These are phyloP conservation scores for Galeopsomyia nigrocyanea DNA, from an alignment of 2,888 invertebrate species.

Conservation along the genomic window DNA sequence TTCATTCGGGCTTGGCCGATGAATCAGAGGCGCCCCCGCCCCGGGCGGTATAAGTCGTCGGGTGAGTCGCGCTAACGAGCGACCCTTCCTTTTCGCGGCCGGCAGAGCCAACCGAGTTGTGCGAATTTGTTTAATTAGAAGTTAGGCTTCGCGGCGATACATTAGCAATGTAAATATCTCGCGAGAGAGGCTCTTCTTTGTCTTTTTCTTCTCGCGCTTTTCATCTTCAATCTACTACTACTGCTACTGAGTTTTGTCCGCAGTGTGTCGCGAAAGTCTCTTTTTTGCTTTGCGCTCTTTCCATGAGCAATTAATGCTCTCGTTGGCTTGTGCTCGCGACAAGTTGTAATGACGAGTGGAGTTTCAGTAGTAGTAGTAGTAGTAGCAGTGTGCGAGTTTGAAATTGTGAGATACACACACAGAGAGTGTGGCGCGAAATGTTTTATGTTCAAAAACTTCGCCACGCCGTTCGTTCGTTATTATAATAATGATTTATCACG, in stretches of 20 bases:
- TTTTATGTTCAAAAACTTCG: too few species aligned
- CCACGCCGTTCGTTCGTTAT: conserved; percentile 55
- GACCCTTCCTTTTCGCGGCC: conserved; percentile 57
- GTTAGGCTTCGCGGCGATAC: conserved; percentile 65
- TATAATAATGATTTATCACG: conserved; percentile 63
- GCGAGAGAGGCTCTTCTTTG: neutral
- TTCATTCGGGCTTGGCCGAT: conserved; percentile 64
- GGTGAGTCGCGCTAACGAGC: conserved; percentile 68
- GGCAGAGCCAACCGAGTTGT: conserved; percentile 61
- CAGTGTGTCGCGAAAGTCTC: too few species aligned
- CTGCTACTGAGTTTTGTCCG: neutral
- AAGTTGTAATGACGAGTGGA: neutral
- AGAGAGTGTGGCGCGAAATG: neutral
- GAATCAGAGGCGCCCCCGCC: conserved; percentile 63
- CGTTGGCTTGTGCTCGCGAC: neutral
- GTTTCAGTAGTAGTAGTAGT: conserved; percentile 10
- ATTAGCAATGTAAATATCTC: conserved; percentile 68
- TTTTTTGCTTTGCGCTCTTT: too few species aligned
- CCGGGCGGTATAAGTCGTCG: conserved; percentile 67
- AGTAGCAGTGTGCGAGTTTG: neutral
- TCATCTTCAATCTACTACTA: neutral
- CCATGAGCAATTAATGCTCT: neutral
- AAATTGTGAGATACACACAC: neutral
- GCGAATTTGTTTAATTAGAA: conserved; percentile 69
- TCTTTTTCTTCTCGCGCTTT: neutral